Conservation (phyloP, 2,888 invertebrate species). For the Aphodius granarius region DNA sequence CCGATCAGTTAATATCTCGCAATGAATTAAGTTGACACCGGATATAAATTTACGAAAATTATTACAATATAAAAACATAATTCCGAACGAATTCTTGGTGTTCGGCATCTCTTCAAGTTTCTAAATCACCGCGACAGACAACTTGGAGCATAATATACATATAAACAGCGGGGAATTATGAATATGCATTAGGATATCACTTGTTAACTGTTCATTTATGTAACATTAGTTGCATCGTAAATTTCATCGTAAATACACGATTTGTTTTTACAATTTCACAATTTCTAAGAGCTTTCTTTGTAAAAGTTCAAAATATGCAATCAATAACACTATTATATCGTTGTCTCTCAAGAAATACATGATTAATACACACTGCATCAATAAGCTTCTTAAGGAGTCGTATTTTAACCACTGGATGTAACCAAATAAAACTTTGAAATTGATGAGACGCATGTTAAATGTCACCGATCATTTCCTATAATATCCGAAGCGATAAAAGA, state of each 20-base stretch:
- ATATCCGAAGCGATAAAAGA: not conserved
- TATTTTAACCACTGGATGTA: not conserved
- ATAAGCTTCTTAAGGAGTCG: not conserved
- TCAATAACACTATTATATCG: not conserved
- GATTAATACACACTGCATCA: not conserved
- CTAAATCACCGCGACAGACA: not conserved
- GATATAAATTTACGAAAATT: conserved; percentile 22
- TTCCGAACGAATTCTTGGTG: not conserved
- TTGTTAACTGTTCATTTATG: not conserved
- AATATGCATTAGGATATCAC: not conserved
- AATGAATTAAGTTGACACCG: conserved; percentile 25
- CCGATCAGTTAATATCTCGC: conserved; percentile 10
- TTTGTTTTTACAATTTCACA: too few relatives aligned
- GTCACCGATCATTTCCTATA: not conserved
- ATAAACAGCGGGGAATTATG: not conserved
- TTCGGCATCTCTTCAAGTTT: not conserved
- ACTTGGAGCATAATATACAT: not conserved
- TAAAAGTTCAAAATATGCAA: not conserved
- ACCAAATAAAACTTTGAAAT: not conserved
- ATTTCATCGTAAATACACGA: not conserved
- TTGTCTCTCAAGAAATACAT: not conserved
- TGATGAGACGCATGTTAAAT: not conserved
- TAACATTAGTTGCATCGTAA: not conserved
- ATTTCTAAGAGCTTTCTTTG: too few relatives aligned
- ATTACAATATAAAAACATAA: conserved; percentile 25